These are phyloP conservation scores for Cyanistes caeruleus DNA, from an alignment of 2,113 vertebrate genomes.

Conservation along the genomic window DNA sequence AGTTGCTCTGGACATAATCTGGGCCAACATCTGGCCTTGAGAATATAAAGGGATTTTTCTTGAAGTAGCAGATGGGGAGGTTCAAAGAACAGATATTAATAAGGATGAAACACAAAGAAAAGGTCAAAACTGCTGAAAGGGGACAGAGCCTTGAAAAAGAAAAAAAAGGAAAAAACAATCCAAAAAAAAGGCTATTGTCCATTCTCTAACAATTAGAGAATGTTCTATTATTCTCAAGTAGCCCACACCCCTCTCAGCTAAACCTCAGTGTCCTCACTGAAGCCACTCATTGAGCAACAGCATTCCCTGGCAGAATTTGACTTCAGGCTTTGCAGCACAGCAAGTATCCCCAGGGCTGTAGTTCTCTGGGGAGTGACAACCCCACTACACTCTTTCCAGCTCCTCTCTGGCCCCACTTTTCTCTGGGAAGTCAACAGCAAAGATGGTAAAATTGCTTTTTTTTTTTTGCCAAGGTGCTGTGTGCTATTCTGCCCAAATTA, in stretches of 20 bases:
- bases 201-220: background rate
- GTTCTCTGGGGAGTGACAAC: background rate
- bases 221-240: background rate
- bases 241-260: background rate
- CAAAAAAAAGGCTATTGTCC: background rate
- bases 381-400: background rate
- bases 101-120: background rate
- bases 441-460: background rate
- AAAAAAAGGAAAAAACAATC: background rate
- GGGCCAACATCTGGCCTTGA: conserved; percentile 17
- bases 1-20: background rate
- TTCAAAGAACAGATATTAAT: conserved; percentile 5
- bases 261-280: background rate
- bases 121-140: background rate
- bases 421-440: background rate
- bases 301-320: background rate
- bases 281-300: background rate
- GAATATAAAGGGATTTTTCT: background rate
- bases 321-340: background rate
- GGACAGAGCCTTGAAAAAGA: background rate
- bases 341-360: background rate
- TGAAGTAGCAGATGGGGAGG: conserved; percentile 14
- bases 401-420: background rate
- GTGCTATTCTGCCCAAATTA: background rate
- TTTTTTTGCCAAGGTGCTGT: background rate